Conservation (phyloP, 2,113 vertebrate genomes). For the Catharus minimus region DNA sequence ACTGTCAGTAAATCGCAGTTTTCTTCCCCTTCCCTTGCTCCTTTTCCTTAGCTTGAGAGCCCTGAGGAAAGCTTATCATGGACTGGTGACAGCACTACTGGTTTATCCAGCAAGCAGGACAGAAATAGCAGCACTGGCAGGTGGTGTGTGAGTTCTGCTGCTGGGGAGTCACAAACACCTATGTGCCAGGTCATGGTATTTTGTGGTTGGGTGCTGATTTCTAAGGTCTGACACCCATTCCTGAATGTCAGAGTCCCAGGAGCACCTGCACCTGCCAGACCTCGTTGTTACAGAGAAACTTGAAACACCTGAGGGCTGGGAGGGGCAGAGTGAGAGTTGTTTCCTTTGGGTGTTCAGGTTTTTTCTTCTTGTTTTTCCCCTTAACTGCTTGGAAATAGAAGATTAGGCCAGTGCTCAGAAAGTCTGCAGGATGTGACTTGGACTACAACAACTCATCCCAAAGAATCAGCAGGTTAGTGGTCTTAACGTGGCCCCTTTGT, state of each 20-base stretch:
- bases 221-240: neutral
- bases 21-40: neutral
- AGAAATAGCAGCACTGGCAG: neutral
- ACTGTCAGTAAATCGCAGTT: neutral
- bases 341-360: neutral
- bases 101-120: neutral
- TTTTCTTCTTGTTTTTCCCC: neutral
- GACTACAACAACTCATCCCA: too few relatives aligned
- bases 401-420: neutral
- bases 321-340: neutral
- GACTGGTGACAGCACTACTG: neutral
- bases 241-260: neutral
- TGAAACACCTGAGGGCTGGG: neutral
- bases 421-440: neutral
- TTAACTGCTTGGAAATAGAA: neutral
- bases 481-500: neutral
- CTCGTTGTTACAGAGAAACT: accelerated
- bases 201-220: neutral
- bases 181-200: neutral
- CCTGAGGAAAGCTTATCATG: neutral
- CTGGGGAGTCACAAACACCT: neutral
- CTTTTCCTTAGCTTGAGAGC: neutral
- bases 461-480: neutral
- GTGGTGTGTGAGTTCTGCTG: neutral
- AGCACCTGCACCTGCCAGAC: neutral